A percentile compares a stretch with the other conserved stretches of the same genome.
These are phyloP conservation scores for Encarsia formosa DNA, from an alignment of 2,888 invertebrate species.

Conservation along the genomic window DNA sequence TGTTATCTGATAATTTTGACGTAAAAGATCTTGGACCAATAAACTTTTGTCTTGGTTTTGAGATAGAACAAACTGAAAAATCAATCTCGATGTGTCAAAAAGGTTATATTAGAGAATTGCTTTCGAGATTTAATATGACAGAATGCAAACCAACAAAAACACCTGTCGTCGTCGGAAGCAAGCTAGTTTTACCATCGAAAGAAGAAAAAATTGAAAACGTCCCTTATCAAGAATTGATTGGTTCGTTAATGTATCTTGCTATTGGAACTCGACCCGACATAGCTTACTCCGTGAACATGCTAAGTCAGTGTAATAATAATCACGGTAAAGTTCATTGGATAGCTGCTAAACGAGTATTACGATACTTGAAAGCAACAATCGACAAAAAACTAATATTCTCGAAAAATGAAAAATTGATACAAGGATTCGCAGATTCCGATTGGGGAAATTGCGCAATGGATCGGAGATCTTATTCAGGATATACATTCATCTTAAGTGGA, in stretches of 20 bases:
- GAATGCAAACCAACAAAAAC: constrained; percentile 10
- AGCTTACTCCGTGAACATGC: not conserved
- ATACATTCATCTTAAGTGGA: constrained; percentile 2
- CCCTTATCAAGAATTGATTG: constrained; percentile 5
- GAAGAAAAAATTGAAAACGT: not conserved
- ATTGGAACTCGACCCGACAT: constrained; percentile 4
- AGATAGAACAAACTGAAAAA: not conserved
- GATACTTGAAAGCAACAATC: constrained; percentile 1
- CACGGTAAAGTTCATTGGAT: not conserved
- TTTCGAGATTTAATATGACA: constrained; percentile 9
- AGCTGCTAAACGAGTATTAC: constrained; percentile 3
- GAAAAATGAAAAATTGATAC: not conserved
- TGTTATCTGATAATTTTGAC: constrained; percentile 1
- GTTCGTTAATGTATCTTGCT: constrained; percentile 7
- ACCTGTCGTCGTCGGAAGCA: not conserved
- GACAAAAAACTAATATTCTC: not conserved
- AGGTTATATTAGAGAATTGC: constrained; percentile 1
- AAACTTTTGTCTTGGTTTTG: constrained; percentile 8
- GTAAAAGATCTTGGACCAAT: constrained; percentile 4
- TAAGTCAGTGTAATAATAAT: not conserved
- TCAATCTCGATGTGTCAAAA: constrained; percentile 8
- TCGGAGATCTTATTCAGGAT: constrained; percentile 18
- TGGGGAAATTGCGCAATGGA: not conserved
- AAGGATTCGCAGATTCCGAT: constrained; percentile 1
- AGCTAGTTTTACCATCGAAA: not conserved